Percentiles rank a stretch among this genome's conserved stretches.
Evolutionary conservation across 2,113 vertebrate species (phyloP).

Genomic region (Pollimyrus isidori): DNA sequence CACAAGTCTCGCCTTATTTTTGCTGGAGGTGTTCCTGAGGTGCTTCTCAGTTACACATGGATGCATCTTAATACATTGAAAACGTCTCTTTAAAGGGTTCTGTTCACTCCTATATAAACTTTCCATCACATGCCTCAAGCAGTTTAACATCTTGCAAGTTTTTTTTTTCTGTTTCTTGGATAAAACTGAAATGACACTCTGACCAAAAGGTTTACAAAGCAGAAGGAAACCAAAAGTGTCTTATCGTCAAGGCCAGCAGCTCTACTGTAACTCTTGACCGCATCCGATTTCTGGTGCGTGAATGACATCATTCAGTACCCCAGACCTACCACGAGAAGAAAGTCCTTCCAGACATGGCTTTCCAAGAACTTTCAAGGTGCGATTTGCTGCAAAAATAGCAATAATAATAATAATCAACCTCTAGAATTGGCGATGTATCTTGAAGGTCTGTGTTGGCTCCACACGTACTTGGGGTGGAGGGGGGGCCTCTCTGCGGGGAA

Average conservation of each 20-base stretch:
- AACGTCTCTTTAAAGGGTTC: background rate
- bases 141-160: background rate
- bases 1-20: background rate
- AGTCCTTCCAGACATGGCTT: background rate
- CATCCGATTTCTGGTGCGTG: background rate
- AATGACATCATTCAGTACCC: background rate
- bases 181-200: constrained; percentile 3
- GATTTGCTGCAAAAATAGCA: background rate
- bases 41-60: background rate
- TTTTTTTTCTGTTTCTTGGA: background rate
- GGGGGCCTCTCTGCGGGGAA: background rate
- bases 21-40: background rate
- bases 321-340: background rate
- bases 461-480: background rate
- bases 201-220: background rate
- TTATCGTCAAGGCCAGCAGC: background rate
- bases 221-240: background rate
- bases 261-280: background rate
- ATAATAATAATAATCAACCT: constrained; percentile 6
- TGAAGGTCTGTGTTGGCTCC: background rate
- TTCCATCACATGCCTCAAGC: background rate
- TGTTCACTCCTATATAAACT: background rate
- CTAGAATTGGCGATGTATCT: background rate
- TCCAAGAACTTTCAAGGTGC: background rate
- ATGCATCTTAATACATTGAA: background rate